A percentile compares a stretch with the other conserved stretches of the same genome.
phyloP scores from a whole-genome alignment of 2,113 vertebrate species.

The Cariama cristata region DNA sequence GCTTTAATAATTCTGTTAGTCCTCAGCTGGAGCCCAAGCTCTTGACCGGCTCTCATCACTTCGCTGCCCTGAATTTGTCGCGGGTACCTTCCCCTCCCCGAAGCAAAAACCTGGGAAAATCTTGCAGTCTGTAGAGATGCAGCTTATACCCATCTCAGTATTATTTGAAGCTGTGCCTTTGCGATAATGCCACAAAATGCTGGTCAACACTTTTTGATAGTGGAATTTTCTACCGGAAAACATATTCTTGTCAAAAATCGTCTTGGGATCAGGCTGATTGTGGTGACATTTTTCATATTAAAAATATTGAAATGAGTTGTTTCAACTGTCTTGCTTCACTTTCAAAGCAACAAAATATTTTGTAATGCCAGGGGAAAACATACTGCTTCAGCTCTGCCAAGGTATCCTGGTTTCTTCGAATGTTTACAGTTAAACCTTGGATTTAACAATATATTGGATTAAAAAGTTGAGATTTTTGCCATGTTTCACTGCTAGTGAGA shows the following conservation, averaged over 20 bases:
- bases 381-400: neutral
- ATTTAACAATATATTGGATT: neutral
- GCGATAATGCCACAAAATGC: neutral
- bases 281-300: neutral
- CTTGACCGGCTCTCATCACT: neutral
- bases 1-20: neutral
- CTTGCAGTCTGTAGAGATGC: rapidly evolving
- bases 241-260: neutral
- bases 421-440: neutral
- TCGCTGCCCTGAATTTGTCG: neutral
- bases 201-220: neutral
- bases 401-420: neutral
- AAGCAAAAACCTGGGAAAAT: neutral
- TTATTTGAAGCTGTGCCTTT: neutral
- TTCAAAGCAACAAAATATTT: neutral
- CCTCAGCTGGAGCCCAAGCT: neutral
- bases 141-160: neutral
- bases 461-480: neutral
- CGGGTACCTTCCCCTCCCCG: neutral
- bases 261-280: neutral
- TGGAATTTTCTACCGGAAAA: neutral
- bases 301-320: neutral
- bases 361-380: neutral
- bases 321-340: neutral
- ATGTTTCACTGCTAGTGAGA: neutral